phyloP scores from a whole-genome alignment of 2,797 vertebrate species.

The Zalophus californianus region DNA sequence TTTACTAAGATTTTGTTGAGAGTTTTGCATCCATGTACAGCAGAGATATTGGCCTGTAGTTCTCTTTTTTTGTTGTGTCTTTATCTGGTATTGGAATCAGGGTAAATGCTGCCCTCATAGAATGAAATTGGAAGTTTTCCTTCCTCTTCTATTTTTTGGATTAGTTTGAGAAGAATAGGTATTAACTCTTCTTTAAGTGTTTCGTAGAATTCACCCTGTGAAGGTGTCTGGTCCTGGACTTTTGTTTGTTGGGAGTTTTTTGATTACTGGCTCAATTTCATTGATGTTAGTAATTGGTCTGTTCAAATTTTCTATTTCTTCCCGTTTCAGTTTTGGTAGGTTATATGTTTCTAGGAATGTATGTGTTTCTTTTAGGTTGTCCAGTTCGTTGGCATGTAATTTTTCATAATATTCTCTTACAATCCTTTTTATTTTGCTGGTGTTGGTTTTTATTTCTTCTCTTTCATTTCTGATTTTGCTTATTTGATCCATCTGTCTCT shows the following conservation, averaged over 20 bases:
- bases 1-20: not conserved
- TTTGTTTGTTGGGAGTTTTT: not conserved
- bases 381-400: not conserved
- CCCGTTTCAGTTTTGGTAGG: not conserved
- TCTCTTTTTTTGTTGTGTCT: not conserved
- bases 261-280: not conserved
- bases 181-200: not conserved
- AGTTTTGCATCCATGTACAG: not conserved
- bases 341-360: not conserved
- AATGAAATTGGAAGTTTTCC: not conserved
- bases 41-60: not conserved
- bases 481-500: not conserved
- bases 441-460: not conserved
- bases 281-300: not conserved
- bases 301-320: not conserved
- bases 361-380: not conserved
- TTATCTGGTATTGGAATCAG: not conserved
- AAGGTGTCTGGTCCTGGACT: not conserved
- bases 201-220: not conserved
- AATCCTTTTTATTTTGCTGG: not conserved
- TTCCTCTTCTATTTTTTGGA: not conserved
- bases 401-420: not conserved
- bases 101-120: not conserved
- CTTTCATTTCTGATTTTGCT: not conserved
- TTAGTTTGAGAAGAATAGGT: not conserved